Conservation (phyloP, 2,797 vertebrate species). For the Hydrophis major region DNA sequence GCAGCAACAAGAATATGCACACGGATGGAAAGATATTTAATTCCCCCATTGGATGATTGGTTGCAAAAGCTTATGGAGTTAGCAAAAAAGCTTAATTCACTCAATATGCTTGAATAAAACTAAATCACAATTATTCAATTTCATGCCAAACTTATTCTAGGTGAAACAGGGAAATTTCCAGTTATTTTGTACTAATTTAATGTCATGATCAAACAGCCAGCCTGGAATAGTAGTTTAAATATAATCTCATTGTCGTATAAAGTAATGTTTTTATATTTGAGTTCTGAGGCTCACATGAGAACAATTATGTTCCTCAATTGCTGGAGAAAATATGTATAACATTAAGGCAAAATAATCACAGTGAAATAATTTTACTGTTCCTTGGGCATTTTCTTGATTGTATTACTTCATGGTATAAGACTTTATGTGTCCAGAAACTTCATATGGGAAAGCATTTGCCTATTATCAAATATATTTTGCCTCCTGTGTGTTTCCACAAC, state of each 20-base stretch:
- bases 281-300: neutral
- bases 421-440: slow-evolving; percentile 9
- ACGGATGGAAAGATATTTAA: too few species aligned
- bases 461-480: neutral
- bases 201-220: neutral
- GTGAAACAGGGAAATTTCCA: neutral
- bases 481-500: neutral
- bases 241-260: neutral
- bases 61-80: too few species aligned
- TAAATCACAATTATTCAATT: neutral
- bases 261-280: neutral
- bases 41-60: too few species aligned
- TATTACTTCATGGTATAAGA: neutral
- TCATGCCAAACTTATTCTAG: neutral
- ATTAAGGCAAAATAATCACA: neutral
- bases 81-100: neutral
- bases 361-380: neutral
- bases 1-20: too few species aligned
- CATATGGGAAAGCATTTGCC: neutral
- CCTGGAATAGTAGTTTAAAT: neutral
- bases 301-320: neutral
- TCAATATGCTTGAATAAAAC: neutral
- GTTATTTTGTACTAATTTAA: neutral
- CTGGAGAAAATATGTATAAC: neutral
- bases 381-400: slow-evolving; percentile 13